Evolutionary conservation across 2,888 invertebrate species (phyloP), one percentile per base, ranked within the genome.

Genomic region (Patella depressa): DNA sequence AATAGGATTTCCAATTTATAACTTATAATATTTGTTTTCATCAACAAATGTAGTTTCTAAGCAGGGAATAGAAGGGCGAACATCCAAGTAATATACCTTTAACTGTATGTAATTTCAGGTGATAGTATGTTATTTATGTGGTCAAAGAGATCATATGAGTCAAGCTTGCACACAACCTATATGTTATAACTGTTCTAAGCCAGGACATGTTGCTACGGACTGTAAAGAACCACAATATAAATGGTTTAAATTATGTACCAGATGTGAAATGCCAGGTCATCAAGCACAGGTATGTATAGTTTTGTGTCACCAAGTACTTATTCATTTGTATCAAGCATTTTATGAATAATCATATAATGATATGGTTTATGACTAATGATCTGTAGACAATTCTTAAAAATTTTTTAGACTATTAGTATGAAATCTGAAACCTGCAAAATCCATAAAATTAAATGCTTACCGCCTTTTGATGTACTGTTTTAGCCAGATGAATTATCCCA

Each of bases 141-240:
- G 86, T 15, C 74, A 78, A 24, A 78, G 76, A 12, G 88, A 86
- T 17, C 88, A 89, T 73, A 24, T 74, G 11, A 75, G 74, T 19
- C 78, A 78, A 15, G 76, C 73, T 9, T 89, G 89, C 73, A 84
- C 84, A 3, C 45, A 84, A 34, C 72, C 79, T 2, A 70, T 85
- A n/a, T 89, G 89, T 75, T 85, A 79, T 77, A 87, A 86, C 75
- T 89, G 89, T 82, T 75, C 80, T 34, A 77, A 79, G 19, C 83
- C 85, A 9, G 88, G 88, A 17, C 89, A 89, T 78, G 79, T 65
- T 45, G 71, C 79, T 7, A 75, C 53, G 73, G 80, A 80, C 0
- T 88, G 87, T 72, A 65, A 72, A 3, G 57, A 75, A 11, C 79
- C 78, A 0, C 72, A 82, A n/a, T 72, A 80, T 17, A 77, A 72